Evolutionary conservation across 2,888 invertebrate species (phyloP).

Genomic region (Melinopterus prodromus): DNA sequence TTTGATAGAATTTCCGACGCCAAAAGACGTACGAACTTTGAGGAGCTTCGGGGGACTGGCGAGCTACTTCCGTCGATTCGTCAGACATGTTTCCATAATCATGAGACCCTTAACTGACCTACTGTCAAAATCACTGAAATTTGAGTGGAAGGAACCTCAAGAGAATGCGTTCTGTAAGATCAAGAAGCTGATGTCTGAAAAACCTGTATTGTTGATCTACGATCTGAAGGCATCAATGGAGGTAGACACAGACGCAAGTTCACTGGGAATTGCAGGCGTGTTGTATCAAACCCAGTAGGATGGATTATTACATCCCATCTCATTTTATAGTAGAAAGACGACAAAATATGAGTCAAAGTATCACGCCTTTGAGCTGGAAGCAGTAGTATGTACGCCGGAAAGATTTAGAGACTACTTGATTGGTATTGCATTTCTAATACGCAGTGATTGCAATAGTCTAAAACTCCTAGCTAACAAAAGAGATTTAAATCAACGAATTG

Average conservation of each 20-base stretch:
- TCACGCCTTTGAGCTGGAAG: constrained; percentile 54
- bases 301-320: constrained; percentile 26
- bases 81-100: constrained; percentile 37
- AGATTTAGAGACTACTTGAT: too few species aligned
- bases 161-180: constrained; percentile 37
- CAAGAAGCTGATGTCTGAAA: constrained; percentile 44
- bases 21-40: constrained; percentile 36
- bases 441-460: too few species aligned
- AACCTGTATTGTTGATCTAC: constrained; percentile 45
- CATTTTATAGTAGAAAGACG: constrained; percentile 32
- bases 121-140: constrained; percentile 31
- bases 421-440: too few species aligned
- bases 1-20: constrained; percentile 39
- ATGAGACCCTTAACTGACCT: constrained; percentile 31
- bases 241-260: constrained; percentile 52
- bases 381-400: too few species aligned
- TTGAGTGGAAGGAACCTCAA: constrained; percentile 30
- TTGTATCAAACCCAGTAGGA: constrained; percentile 41
- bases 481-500: too few species aligned
- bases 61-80: constrained; percentile 38
- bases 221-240: constrained; percentile 39
- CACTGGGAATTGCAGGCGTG: constrained; percentile 50
- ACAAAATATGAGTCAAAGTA: constrained; percentile 49
- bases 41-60: constrained; percentile 36
- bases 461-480: too few species aligned